These are phyloP conservation scores for Blennius ocellaris DNA, from an alignment of 2,113 vertebrate species.

Conservation along the genomic window DNA sequence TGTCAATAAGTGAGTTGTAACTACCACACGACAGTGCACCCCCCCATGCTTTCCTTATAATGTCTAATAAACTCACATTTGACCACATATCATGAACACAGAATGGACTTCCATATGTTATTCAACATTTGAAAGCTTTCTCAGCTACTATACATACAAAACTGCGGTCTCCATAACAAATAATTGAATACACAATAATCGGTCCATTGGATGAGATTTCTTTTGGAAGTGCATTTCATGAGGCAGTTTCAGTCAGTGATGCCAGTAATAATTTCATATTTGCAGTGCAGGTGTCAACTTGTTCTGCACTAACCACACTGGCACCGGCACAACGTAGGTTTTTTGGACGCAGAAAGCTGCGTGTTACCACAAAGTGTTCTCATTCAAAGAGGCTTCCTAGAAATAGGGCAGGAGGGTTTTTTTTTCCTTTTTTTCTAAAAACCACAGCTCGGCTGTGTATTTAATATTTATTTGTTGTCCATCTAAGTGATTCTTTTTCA, in stretches of 20 bases:
- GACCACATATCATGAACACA: too few relatives aligned
- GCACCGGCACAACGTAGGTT: constrained; percentile 19
- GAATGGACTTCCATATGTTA: too few relatives aligned
- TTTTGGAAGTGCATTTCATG: not conserved
- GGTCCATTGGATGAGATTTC: not conserved
- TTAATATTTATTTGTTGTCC: constrained; percentile 28
- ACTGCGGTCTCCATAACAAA: not conserved
- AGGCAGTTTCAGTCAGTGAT: constrained; percentile 9
- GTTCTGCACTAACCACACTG: constrained; percentile 33
- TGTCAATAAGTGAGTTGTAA: too few relatives aligned
- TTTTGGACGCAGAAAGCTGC: constrained; percentile 5
- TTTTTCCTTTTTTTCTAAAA: constrained; percentile 16
- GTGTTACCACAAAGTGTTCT: constrained; percentile 33
- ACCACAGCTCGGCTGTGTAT: constrained; percentile 10
- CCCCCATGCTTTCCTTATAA: too few relatives aligned
- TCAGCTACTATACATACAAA: not conserved
- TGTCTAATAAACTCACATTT: too few relatives aligned
- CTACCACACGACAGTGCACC: too few relatives aligned
- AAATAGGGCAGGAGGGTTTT: constrained; percentile 12
- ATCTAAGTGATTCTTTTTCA: constrained; percentile 21
- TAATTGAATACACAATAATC: not conserved
- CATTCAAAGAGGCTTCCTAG: constrained; percentile 12
- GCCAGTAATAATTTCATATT: constrained; percentile 22
- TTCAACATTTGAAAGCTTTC: not conserved
- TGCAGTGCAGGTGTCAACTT: constrained; percentile 38